A percentile compares a stretch with the other conserved stretches of the same genome.
phyloP scores from a whole-genome alignment of 2,888 invertebrate species.

The Amphipoea lucens region DNA sequence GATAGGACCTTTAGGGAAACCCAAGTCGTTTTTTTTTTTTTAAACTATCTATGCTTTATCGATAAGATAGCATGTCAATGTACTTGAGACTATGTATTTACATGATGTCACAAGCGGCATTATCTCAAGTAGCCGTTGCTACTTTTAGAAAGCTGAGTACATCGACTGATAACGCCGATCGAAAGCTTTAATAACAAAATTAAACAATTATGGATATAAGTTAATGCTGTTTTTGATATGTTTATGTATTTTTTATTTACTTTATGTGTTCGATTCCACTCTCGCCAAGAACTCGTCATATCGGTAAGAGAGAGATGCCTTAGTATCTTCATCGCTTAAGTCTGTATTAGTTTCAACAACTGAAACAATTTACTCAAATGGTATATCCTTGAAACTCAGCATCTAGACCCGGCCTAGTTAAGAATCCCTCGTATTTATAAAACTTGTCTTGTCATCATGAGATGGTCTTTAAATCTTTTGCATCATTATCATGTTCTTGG shows the following conservation, averaged over 20 bases:
- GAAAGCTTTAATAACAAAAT: conserved; percentile 38
- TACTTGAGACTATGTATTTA: conserved; percentile 19
- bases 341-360: conserved; percentile 24
- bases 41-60: conserved; percentile 29
- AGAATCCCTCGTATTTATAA: conserved; percentile 49
- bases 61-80: conserved; percentile 43
- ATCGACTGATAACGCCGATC: conserved; percentile 35
- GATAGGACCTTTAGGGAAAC: conserved; percentile 38
- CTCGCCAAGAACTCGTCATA: background rate
- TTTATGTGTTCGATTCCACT: background rate
- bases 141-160: conserved; percentile 41
- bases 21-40: conserved; percentile 31
- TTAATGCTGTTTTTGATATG: conserved; percentile 11
- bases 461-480: conserved; percentile 43
- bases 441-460: conserved; percentile 36
- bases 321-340: background rate
- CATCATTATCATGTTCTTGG: conserved; percentile 53
- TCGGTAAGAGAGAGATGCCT: conserved; percentile 1
- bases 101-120: conserved; percentile 40
- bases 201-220: conserved; percentile 10
- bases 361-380: conserved; percentile 58
- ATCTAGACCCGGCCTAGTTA: conserved; percentile 30
- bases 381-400: conserved; percentile 50
- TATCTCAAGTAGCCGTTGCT: conserved; percentile 47
- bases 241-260: conserved; percentile 13